Evolutionary conservation across 2,888 invertebrate genomes (phyloP).

Genomic region (Drosophila koepferae): DNA sequence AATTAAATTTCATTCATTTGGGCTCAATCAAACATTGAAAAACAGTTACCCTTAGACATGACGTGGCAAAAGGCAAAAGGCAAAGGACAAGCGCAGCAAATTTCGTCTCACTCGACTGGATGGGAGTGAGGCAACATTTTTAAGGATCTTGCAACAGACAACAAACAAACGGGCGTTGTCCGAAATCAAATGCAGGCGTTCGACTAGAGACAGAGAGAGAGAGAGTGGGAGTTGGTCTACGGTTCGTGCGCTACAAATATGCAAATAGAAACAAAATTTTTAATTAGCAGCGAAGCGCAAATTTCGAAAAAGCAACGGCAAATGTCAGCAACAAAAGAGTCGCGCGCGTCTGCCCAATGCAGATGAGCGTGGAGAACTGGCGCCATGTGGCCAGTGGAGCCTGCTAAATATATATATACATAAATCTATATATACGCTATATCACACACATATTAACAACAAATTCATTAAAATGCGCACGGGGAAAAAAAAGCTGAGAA

Average conservation of each 20-base stretch:
- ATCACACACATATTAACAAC: slow-evolving; percentile 68
- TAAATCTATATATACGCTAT: slow-evolving; percentile 26
- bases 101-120: slow-evolving; percentile 10
- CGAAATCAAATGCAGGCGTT: slow-evolving; percentile 71
- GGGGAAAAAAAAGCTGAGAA: slow-evolving; percentile 15
- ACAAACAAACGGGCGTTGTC: slow-evolving; percentile 47
- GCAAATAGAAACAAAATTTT: slow-evolving; percentile 81
- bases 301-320: slow-evolving; percentile 63
- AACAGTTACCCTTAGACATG: slow-evolving; percentile 35
- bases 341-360: slow-evolving; percentile 16
- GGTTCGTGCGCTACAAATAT: slow-evolving; percentile 67
- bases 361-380: slow-evolving; percentile 54
- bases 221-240: neutral
- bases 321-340: slow-evolving; percentile 78
- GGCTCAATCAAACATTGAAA: slow-evolving; percentile 43
- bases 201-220: neutral
- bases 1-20: slow-evolving; percentile 56
- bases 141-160: slow-evolving; percentile 66
- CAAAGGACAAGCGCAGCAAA: slow-evolving; percentile 68
- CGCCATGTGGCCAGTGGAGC: slow-evolving; percentile 58
- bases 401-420: slow-evolving; percentile 22
- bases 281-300: slow-evolving; percentile 81
- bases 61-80: slow-evolving; percentile 31
- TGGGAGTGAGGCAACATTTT: slow-evolving; percentile 19
- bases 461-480: slow-evolving; percentile 77